phyloP scores from a whole-genome alignment of 1,140 invertebrate genomes.

The Papilio glaucus region DNA sequence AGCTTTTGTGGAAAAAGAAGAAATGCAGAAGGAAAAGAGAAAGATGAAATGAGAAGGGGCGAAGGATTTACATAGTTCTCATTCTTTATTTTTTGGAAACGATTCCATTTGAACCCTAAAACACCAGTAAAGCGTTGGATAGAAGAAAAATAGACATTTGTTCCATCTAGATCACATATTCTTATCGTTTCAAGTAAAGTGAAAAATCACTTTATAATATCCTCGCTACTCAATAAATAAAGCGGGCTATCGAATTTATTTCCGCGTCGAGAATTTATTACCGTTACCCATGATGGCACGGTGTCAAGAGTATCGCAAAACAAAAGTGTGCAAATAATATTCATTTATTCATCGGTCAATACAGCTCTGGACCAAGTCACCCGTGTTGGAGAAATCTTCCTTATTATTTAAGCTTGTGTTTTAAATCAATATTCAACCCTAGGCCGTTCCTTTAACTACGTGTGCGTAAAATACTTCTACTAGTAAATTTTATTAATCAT shows the following conservation, averaged over 20 bases:
- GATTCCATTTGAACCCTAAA: too few species aligned
- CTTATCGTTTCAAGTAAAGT: not conserved
- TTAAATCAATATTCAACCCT: too few species aligned
- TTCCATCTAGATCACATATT: not conserved
- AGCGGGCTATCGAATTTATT: slow-evolving; percentile 3
- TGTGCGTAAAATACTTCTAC: too few species aligned
- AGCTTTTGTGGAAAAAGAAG: too few species aligned
- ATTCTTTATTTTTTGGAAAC: too few species aligned
- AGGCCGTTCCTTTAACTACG: too few species aligned
- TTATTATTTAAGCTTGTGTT: not conserved
- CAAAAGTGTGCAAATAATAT: slow-evolving; percentile 28
- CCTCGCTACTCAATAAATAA: not conserved
- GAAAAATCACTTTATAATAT: slow-evolving; percentile 5
- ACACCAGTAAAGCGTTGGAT: not conserved
- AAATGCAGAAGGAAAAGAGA: too few species aligned
- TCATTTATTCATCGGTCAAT: slow-evolving; percentile 5
- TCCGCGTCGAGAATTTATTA: slow-evolving; percentile 24
- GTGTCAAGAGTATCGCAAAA: slow-evolving; percentile 19
- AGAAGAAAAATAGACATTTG: not conserved
- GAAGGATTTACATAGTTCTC: too few species aligned
- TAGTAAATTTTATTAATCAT: too few species aligned
- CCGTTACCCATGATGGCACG: slow-evolving; percentile 12
- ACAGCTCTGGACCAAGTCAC: not conserved
- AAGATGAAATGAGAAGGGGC: too few species aligned
- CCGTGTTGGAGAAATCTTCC: not conserved